Conservation (phyloP, 1,140 invertebrate genomes). For the Drosophila pectinifera region DNA sequence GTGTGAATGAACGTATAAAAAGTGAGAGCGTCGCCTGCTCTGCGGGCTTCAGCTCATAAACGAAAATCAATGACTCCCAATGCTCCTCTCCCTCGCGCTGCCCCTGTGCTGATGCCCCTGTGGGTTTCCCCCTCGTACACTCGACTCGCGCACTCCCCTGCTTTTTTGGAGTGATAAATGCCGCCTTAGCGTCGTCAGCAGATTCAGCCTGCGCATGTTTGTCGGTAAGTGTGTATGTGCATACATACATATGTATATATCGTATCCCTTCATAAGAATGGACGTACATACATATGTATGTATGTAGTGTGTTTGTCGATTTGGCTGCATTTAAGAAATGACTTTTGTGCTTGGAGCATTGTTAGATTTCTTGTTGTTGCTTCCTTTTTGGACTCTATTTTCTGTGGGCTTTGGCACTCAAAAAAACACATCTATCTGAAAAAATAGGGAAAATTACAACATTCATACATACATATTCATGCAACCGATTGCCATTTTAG, state of each 20-base stretch:
- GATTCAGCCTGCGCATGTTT: constrained; percentile 46
- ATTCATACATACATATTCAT: neutral
- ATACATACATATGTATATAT: neutral
- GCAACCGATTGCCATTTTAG: constrained; percentile 6
- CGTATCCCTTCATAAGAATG: neutral
- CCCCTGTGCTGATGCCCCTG: neutral
- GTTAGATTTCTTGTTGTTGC: constrained; percentile 34
- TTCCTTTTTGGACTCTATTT: constrained; percentile 24
- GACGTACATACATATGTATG: neutral
- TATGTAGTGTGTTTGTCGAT: constrained; percentile 28
- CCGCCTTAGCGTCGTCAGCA: constrained; percentile 50
- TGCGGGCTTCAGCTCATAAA: constrained; percentile 69
- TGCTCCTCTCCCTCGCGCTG: constrained; percentile 29
- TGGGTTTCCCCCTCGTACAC: constrained; percentile 14
- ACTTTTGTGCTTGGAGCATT: constrained; percentile 21
- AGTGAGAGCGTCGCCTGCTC: constrained; percentile 67
- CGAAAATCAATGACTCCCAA: constrained; percentile 83
- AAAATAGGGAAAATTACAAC: constrained; percentile 1
- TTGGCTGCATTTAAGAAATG: constrained; percentile 50
- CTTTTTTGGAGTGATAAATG: constrained; percentile 49
- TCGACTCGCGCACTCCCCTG: constrained; percentile 11
- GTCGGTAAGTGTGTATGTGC: constrained; percentile 7
- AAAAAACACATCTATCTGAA: constrained; percentile 24
- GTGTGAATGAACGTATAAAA: constrained; percentile 83
- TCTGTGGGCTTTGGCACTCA: constrained; percentile 34